These are phyloP conservation scores for Lasiurus borealis DNA, from an alignment of 2,113 vertebrate species.

Conservation along the genomic window DNA sequence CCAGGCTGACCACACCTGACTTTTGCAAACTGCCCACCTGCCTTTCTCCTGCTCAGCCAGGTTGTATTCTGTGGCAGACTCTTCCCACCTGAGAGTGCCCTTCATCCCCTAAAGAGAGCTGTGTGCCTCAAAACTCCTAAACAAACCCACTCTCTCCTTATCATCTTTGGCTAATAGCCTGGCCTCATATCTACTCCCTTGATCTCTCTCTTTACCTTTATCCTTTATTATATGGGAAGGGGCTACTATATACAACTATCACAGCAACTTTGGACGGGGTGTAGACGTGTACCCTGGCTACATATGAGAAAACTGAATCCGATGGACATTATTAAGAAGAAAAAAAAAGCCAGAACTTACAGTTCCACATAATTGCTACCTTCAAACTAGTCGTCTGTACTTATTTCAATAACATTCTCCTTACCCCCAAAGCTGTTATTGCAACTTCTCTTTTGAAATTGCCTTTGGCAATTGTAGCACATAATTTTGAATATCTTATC, in stretches of 20 bases:
- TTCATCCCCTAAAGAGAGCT: background rate
- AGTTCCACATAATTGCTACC: background rate
- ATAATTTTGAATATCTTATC: background rate
- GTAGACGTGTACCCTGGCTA: background rate
- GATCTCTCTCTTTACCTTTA: background rate
- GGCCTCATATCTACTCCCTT: background rate
- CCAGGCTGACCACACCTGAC: background rate
- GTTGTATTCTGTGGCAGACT: background rate
- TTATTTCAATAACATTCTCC: background rate
- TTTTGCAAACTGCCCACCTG: background rate
- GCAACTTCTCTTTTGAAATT: constrained; percentile 35
- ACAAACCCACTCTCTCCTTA: background rate
- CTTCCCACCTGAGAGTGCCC: background rate
- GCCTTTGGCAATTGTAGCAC: background rate
- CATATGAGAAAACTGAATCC: background rate
- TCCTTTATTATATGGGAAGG: background rate
- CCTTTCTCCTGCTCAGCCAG: background rate
- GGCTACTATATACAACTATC: background rate
- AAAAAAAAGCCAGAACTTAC: constrained; percentile 22
- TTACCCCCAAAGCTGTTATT: background rate
- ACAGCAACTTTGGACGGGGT: background rate
- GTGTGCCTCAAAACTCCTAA: background rate
- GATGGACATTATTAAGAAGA: background rate
- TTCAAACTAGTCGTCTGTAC: background rate
- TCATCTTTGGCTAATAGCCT: background rate